Percentiles rank a stretch among this genome's conserved stretches.
Conservation (phyloP, 2,888 invertebrate species). For the Trichopoda pennipes region DNA sequence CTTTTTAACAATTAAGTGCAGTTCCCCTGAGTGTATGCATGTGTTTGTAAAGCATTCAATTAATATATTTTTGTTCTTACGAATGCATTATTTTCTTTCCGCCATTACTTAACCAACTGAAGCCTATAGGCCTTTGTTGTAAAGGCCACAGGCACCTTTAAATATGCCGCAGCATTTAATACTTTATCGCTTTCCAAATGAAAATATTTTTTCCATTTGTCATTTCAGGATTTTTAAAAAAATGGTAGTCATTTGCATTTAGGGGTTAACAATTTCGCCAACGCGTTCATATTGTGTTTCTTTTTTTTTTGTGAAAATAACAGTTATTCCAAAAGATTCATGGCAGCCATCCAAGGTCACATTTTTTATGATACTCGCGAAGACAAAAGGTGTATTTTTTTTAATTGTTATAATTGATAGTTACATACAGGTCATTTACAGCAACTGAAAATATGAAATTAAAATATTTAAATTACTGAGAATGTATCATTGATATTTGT, state of each 20-base stretch:
- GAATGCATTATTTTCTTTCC: slow-evolving; percentile 88
- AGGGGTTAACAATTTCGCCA: slow-evolving; percentile 90
- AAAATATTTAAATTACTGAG: slow-evolving; percentile 48
- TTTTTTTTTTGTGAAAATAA: slow-evolving; percentile 96
- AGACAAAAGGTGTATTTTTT: slow-evolving; percentile 93
- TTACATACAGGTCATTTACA: slow-evolving; percentile 89
- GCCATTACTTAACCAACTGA: slow-evolving; percentile 93
- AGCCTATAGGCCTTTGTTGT: slow-evolving; percentile 90
- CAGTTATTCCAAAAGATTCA: slow-evolving; percentile 89
- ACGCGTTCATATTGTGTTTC: slow-evolving; percentile 91
- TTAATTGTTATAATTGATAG: slow-evolving; percentile 87
- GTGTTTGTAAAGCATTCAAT: background rate
- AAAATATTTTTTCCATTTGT: slow-evolving; percentile 81
- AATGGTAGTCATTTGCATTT: slow-evolving; percentile 86
- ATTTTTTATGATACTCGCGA: slow-evolving; percentile 85
- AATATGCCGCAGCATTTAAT: slow-evolving; percentile 91
- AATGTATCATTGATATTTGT: slow-evolving; percentile 79
- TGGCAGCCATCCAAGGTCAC: slow-evolving; percentile 86
- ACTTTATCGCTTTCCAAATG: slow-evolving; percentile 95
- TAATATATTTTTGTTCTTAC: slow-evolving; percentile 78
- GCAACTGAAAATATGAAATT: slow-evolving; percentile 82
- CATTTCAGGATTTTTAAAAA: slow-evolving; percentile 82
- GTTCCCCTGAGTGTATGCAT: background rate
- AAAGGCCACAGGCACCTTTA: slow-evolving; percentile 84
- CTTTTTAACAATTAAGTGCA: slow-evolving; percentile 8